Evolutionary conservation across 2,888 invertebrate species (phyloP).

Genomic region (Erannis defoliaria): DNA sequence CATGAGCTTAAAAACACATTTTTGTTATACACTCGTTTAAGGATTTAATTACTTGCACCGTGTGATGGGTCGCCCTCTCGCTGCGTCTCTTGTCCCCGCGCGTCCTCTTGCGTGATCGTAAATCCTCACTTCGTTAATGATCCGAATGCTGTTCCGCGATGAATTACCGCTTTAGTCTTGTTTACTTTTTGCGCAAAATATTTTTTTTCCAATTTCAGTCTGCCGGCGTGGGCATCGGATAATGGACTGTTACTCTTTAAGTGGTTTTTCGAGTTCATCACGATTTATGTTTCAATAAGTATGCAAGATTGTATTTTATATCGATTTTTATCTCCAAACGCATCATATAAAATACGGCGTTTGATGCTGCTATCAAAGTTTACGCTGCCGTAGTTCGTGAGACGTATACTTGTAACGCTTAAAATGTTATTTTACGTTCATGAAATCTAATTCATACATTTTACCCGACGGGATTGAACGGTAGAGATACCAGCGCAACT

Average conservation of each 20-base stretch:
- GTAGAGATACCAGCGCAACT: constrained; percentile 35
- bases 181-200: constrained; percentile 76
- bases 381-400: constrained; percentile 44
- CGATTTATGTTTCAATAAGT: constrained; percentile 78
- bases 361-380: constrained; percentile 53
- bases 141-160: constrained; percentile 71
- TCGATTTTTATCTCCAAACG: constrained; percentile 61
- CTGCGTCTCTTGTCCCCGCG: constrained; percentile 53
- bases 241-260: constrained; percentile 75
- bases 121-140: constrained; percentile 82
- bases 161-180: constrained; percentile 78
- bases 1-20: constrained; percentile 75
- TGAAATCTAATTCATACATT: constrained; percentile 25
- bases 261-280: constrained; percentile 78
- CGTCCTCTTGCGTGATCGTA: constrained; percentile 76
- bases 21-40: constrained; percentile 84
- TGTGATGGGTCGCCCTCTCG: constrained; percentile 64
- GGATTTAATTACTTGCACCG: constrained; percentile 83
- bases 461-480: constrained; percentile 31
- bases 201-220: constrained; percentile 72
- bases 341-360: constrained; percentile 62
- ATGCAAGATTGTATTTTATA: constrained; percentile 70
- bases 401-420: constrained; percentile 23
- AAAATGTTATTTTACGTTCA: constrained; percentile 27
- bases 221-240: constrained; percentile 74